phyloP scores from a whole-genome alignment of 2,888 invertebrate species.

The Chrysodeixis includens region DNA sequence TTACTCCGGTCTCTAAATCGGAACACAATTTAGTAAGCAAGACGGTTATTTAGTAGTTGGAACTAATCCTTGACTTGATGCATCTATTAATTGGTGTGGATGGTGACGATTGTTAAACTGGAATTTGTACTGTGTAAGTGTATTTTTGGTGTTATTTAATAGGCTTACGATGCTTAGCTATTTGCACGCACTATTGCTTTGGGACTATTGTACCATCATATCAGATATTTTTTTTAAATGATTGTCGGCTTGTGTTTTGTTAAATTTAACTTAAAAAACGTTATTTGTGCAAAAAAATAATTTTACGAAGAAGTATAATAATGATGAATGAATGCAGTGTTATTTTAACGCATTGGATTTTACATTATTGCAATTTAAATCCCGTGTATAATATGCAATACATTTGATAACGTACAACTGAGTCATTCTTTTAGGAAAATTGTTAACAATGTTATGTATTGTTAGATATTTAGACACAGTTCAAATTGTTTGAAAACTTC shows the following conservation, averaged over 20 bases:
- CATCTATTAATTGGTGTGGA: not conserved
- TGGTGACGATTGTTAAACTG: not conserved
- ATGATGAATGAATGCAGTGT: no score
- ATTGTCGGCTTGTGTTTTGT: no score
- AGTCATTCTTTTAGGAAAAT: conserved; percentile 19
- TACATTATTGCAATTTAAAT: conserved; percentile 1
- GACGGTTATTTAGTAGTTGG: not conserved
- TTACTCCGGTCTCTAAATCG: conserved; percentile 4
- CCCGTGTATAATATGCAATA: conserved; percentile 13
- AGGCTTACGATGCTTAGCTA: no score
- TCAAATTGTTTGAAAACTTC: no score
- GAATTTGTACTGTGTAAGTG: not conserved
- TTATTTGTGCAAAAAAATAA: no score
- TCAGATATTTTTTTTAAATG: no score
- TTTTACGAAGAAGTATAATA: no score
- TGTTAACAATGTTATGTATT: not conserved
- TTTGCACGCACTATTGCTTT: no score
- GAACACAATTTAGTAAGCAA: not conserved
- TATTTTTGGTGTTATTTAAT: not conserved
- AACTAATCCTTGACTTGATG: not conserved
- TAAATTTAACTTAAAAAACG: no score
- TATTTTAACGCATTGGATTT: conserved; percentile 15
- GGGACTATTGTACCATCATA: no score
- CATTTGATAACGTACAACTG: conserved; percentile 20
- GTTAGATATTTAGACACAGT: no score